Conservation (phyloP, 2,888 invertebrate species). For the Prosapia bicincta region DNA sequence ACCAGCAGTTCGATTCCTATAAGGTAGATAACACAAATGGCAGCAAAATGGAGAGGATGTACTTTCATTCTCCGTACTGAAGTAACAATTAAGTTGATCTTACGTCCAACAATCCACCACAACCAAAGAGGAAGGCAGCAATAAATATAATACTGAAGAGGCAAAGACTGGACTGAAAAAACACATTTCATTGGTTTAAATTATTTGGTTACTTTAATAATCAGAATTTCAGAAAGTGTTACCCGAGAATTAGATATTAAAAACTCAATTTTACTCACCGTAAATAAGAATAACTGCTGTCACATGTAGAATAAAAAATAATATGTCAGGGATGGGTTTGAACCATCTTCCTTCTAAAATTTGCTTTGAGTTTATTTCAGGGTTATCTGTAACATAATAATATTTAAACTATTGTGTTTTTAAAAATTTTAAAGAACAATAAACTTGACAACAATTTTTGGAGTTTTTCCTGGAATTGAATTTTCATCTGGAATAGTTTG, state of each 20-base stretch:
- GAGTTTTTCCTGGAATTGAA: too few species aligned
- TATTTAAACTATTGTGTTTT: too few species aligned
- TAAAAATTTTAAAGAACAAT: too few species aligned
- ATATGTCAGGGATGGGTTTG: background rate
- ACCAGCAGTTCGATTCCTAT: conserved; percentile 55
- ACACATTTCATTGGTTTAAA: too few species aligned
- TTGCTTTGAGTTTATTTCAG: background rate
- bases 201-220: too few species aligned
- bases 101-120: conserved; percentile 51
- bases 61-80: background rate
- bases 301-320: background rate
- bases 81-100: conserved; percentile 42
- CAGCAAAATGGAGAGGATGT: background rate
- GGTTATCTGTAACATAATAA: background rate
- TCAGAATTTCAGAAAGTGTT: too few species aligned
- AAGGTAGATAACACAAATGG: conserved; percentile 42
- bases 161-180: conserved; percentile 58
- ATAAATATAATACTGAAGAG: conserved; percentile 62
- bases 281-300: background rate
- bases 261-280: conserved; percentile 12
- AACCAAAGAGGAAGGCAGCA: conserved; percentile 59
- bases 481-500: too few species aligned
- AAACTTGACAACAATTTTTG: too few species aligned
- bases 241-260: too few species aligned
- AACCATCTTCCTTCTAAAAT: background rate